Conservation (phyloP, 2,888 invertebrate genomes). For the Lobophora halterata region DNA sequence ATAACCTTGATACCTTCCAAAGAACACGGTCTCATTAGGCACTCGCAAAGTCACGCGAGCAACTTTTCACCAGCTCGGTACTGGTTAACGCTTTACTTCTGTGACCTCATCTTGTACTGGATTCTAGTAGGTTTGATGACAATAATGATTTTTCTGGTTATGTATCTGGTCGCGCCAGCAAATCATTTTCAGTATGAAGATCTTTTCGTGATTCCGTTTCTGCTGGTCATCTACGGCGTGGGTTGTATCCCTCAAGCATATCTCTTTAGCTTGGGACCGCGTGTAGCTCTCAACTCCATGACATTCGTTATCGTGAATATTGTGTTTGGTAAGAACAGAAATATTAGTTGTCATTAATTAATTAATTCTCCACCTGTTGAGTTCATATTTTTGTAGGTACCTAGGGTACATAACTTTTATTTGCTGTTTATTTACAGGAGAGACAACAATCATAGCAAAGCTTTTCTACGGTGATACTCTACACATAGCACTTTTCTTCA, state of each 20-base stretch:
- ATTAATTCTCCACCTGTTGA: no score
- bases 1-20: constrained; percentile 61
- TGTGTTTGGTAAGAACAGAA: constrained; percentile 54
- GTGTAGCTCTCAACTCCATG: constrained; percentile 57
- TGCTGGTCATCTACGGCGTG: constrained; percentile 55
- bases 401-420: no score
- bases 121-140: constrained; percentile 51
- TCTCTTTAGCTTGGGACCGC: constrained; percentile 61
- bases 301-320: constrained; percentile 59
- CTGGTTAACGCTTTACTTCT: constrained; percentile 58
- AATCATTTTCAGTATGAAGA: constrained; percentile 46
- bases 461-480: constrained; percentile 55
- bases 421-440: constrained; percentile 44
- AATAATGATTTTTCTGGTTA: constrained; percentile 39
- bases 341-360: no score
- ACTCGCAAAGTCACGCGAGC: constrained; percentile 56
- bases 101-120: constrained; percentile 56
- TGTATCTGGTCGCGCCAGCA: constrained; percentile 41
- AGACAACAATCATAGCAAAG: constrained; percentile 60
- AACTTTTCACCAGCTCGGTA: constrained; percentile 62
- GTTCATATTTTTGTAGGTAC: not conserved
- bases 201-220: constrained; percentile 54
- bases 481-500: constrained; percentile 43
- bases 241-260: constrained; percentile 68
- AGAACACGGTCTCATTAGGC: constrained; percentile 61